Conservation (phyloP, 1,140 invertebrate genomes). For the Pinna nobilis region DNA sequence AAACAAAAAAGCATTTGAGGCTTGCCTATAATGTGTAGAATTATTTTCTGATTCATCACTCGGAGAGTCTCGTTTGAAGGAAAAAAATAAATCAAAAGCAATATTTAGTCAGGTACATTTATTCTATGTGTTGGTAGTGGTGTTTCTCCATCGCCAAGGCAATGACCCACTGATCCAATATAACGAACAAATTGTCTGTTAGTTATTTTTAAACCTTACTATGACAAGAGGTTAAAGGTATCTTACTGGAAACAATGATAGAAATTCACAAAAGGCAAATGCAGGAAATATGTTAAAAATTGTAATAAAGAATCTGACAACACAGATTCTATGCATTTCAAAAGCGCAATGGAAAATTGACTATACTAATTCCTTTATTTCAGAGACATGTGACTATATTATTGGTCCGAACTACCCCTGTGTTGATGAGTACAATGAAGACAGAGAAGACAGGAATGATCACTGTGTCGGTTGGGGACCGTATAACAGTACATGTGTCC, state of each 20-base stretch:
- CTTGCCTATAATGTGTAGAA: too few species aligned
- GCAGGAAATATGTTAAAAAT: not conserved
- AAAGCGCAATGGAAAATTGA: not conserved
- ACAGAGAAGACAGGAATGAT: conserved; percentile 32
- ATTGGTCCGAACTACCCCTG: conserved; percentile 18
- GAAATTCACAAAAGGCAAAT: not conserved
- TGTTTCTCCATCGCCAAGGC: too few species aligned
- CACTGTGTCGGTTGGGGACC: conserved; percentile 41
- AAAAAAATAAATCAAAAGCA: too few species aligned
- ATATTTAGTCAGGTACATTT: too few species aligned
- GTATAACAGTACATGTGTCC: not conserved
- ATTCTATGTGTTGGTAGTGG: too few species aligned
- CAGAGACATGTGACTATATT: conserved; percentile 22
- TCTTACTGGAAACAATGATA: not conserved
- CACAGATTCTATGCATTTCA: too few species aligned
- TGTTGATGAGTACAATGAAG: conserved; percentile 19
- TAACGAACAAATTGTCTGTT: not conserved
- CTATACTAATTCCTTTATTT: conserved; percentile 5
- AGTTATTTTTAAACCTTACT: not conserved
- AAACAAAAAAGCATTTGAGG: too few species aligned
- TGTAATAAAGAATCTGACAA: not conserved
- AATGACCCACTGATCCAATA: too few species aligned
- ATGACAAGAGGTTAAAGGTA: not conserved
- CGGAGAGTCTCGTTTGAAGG: too few species aligned
- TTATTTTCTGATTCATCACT: too few species aligned